Evolutionary conservation across 1,140 invertebrate species (phyloP).

Genomic region (Aphelenchoides avenae): DNA sequence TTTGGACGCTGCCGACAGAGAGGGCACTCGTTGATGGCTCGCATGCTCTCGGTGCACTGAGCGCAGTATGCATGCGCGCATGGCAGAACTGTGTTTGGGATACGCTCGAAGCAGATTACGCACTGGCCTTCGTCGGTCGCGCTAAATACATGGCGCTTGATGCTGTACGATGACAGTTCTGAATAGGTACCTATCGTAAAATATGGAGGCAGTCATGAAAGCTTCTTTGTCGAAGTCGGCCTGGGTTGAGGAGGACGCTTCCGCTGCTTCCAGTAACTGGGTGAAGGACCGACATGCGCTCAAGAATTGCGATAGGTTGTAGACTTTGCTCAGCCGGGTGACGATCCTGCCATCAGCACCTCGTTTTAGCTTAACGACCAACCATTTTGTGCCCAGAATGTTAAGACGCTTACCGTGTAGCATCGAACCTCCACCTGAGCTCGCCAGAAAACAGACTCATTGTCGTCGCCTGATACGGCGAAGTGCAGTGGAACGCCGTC

Average conservation of each 20-base stretch:
- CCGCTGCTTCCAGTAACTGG: slow-evolving; percentile 17
- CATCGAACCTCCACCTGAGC: slow-evolving; percentile 8
- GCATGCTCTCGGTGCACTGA: neutral
- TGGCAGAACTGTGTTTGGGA: slow-evolving; percentile 8
- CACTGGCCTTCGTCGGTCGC: slow-evolving; percentile 10
- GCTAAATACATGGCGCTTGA: too few relatives aligned
- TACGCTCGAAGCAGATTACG: slow-evolving; percentile 16
- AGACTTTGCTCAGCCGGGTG: too few relatives aligned
- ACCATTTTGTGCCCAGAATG: too few relatives aligned
- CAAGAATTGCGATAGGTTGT: slow-evolving; percentile 16
- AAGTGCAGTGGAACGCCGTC: too few relatives aligned
- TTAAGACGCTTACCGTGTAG: too few relatives aligned
- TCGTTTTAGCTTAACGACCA: too few relatives aligned
- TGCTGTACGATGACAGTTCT: too few relatives aligned
- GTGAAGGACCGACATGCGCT: slow-evolving; percentile 13
- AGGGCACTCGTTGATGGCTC: slow-evolving; percentile 10
- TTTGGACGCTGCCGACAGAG: slow-evolving; percentile 11
- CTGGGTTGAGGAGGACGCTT: neutral
- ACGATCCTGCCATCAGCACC: too few relatives aligned
- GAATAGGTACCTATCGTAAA: slow-evolving; percentile 3
- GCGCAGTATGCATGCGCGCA: slow-evolving; percentile 19
- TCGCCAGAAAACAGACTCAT: too few relatives aligned
- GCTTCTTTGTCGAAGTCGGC: neutral
- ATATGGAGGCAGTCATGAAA: slow-evolving; percentile 16
- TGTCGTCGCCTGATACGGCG: too few relatives aligned